Conservation (phyloP, 1,140 invertebrate species). For the Plutomurus gul region DNA sequence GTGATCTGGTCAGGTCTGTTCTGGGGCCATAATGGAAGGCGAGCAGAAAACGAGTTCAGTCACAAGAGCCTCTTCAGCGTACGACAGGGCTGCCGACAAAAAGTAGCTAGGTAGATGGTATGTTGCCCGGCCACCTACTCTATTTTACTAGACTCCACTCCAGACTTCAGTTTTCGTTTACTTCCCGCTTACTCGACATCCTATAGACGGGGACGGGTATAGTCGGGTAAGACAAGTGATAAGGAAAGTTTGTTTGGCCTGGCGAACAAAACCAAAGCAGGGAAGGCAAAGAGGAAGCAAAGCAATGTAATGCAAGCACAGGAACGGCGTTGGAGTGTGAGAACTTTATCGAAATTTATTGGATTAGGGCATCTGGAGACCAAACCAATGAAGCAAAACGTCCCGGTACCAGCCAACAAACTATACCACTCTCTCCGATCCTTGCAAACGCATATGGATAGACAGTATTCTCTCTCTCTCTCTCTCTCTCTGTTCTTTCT, state of each 20-base stretch:
- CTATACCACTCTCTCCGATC: background rate
- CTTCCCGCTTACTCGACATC: background rate
- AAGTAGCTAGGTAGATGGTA: too few species aligned
- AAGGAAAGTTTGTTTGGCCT: background rate
- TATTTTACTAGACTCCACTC: background rate
- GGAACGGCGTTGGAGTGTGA: conserved; percentile 32
- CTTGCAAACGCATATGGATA: background rate
- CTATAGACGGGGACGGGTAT: background rate
- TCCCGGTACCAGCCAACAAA: too few species aligned
- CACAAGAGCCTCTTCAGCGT: conserved; percentile 6
- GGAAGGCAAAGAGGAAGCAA: background rate
- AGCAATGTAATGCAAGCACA: background rate
- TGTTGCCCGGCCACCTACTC: too few species aligned
- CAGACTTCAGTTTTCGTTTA: background rate
- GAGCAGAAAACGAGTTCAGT: background rate
- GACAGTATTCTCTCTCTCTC: background rate
- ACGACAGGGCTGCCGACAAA: background rate
- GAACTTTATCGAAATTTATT: conserved; percentile 41
- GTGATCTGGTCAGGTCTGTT: background rate
- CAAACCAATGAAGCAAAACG: conserved; percentile 26
- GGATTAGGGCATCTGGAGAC: conserved; percentile 38
- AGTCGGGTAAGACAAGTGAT: background rate
- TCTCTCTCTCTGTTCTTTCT: background rate
- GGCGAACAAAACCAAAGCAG: background rate
- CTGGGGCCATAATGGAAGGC: background rate